These are phyloP conservation scores for Yponomeuta malinellus DNA, from an alignment of 2,888 invertebrate genomes.

Conservation along the genomic window DNA sequence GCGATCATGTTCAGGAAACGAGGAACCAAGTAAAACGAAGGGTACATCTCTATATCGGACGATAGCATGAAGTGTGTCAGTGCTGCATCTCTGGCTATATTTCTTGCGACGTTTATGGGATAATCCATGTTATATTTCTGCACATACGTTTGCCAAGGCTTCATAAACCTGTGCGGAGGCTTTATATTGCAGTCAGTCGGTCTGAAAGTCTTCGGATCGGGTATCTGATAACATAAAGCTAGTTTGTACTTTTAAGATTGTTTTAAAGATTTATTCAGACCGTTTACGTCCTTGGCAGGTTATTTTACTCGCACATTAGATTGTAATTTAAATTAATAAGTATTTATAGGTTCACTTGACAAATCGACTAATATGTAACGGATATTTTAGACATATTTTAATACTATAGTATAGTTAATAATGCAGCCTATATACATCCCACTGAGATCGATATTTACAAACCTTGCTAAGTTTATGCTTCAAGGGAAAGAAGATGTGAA, in stretches of 20 bases:
- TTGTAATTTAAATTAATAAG: too few species aligned
- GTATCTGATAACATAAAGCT: conserved; percentile 71
- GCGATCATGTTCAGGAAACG: conserved; percentile 91
- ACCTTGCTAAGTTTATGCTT: conserved; percentile 84
- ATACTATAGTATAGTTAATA: background rate
- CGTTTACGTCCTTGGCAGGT: too few species aligned
- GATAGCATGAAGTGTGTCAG: conserved; percentile 89
- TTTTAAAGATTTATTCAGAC: too few species aligned
- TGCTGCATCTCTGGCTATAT: conserved; percentile 90
- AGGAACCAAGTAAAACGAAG: conserved; percentile 86
- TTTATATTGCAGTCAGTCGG: conserved; percentile 81
- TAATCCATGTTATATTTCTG: conserved; percentile 87
- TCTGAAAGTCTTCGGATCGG: conserved; percentile 78
- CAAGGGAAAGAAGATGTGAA: conserved; percentile 92
- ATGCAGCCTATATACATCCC: too few species aligned
- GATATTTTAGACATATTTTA: too few species aligned
- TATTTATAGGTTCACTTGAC: too few species aligned
- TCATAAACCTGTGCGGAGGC: conserved; percentile 82
- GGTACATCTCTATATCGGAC: conserved; percentile 94
- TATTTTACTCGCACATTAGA: too few species aligned
- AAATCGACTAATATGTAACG: too few species aligned
- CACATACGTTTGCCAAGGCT: conserved; percentile 83
- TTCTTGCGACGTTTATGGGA: conserved; percentile 93
- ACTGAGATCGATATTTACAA: background rate
- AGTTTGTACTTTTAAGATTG: background rate